phyloP scores from a whole-genome alignment of 2,888 invertebrate species.

The Sphecodes monilicornis region DNA sequence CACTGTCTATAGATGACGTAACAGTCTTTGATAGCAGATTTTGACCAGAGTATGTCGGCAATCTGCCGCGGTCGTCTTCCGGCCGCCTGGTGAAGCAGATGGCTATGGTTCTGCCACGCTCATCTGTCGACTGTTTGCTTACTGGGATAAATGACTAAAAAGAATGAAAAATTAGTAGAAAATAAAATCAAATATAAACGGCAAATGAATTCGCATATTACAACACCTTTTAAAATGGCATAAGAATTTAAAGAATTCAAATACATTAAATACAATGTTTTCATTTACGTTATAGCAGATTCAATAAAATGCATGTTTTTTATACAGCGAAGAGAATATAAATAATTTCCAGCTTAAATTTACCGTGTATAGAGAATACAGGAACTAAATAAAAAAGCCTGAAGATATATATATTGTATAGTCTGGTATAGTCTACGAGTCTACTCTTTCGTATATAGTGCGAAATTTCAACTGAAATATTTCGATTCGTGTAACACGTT shows the following conservation, averaged over 20 bases:
- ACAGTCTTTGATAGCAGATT: no score
- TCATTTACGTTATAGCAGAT: neutral
- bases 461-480: constrained; percentile 12
- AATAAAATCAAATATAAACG: neutral
- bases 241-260: neutral
- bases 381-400: neutral
- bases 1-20: no score
- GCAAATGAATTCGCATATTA: neutral
- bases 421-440: no score
- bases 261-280: neutral
- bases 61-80: no score
- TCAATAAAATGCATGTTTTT: neutral
- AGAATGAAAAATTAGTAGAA: neutral
- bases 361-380: neutral
- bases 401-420: neutral
- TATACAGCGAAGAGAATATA: neutral
- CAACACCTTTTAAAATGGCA: neutral
- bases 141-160: neutral
- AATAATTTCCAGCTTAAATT: neutral
- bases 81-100: no score
- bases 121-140: no score
- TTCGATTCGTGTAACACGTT: neutral
- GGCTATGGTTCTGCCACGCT: no score
- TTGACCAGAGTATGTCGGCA: no score
- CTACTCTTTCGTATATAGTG: no score